phyloP scores from a whole-genome alignment of 1,140 invertebrate species.

The Tigriopus japonicus region DNA sequence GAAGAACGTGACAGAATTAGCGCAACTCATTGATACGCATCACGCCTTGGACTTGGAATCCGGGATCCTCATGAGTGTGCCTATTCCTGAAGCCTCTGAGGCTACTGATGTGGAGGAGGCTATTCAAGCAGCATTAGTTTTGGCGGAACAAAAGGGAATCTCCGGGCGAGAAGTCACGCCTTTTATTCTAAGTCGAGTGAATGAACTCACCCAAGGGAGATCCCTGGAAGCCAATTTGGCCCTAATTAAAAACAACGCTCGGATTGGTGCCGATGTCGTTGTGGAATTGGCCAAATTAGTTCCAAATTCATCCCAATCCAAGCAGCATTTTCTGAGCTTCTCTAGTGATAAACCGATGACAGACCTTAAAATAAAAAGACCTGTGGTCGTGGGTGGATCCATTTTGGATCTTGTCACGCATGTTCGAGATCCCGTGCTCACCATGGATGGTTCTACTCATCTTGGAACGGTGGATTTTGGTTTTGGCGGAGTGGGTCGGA shows the following conservation, averaged over 20 bases:
- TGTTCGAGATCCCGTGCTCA: conserved; percentile 32
- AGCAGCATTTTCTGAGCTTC: too few relatives aligned
- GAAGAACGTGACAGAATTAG: conserved; percentile 39
- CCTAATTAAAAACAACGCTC: conserved; percentile 78
- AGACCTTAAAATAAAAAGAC: conserved; percentile 16
- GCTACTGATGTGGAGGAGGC: conserved; percentile 44
- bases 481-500: conserved; percentile 71
- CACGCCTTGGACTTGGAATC: conserved; percentile 41
- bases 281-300: conserved; percentile 32
- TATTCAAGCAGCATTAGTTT: conserved; percentile 48
- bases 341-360: background rate
- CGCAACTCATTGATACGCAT: conserved; percentile 40
- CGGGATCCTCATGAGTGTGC: conserved; percentile 75
- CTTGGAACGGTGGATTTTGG: conserved; percentile 37
- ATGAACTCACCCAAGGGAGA: conserved; percentile 50
- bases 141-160: conserved; percentile 41
- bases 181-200: conserved; percentile 57
- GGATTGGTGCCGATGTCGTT: conserved; percentile 61
- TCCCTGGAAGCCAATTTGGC: conserved; percentile 69
- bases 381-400: conserved; percentile 64
- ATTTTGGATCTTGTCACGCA: conserved; percentile 52
- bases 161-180: conserved; percentile 78
- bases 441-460: conserved; percentile 56
- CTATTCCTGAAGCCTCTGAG: conserved; percentile 50
- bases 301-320: background rate